A percentile compares a stretch with the other conserved stretches of the same genome.
Evolutionary conservation across 92 coral and sea anemone species (phyloP).

Genomic region (Paramuricea clavata): DNA sequence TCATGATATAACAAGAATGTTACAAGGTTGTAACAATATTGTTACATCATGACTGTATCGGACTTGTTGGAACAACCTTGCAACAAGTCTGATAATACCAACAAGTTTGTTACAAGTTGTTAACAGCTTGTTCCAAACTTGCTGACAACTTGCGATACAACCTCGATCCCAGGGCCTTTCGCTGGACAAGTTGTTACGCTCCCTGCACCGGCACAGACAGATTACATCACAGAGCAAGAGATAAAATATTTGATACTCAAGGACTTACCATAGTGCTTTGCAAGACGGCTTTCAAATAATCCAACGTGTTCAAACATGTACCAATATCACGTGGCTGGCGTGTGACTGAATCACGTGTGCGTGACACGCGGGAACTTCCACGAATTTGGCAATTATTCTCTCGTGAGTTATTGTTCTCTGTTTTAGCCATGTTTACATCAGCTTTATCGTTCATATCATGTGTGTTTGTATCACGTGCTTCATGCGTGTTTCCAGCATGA

Average conservation of each 20-base stretch:
- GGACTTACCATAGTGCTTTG: slow-evolving; percentile 35
- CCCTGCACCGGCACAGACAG: too few relatives aligned
- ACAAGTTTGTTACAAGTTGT: too few relatives aligned
- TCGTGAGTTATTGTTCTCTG: neutral
- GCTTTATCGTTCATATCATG: neutral
- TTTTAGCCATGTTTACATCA: neutral
- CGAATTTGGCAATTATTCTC: neutral
- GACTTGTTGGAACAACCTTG: too few relatives aligned
- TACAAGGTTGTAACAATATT: too few relatives aligned
- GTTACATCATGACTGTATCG: too few relatives aligned
- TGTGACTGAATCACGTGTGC: neutral
- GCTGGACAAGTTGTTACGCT: too few relatives aligned
- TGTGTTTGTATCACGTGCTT: neutral
- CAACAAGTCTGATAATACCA: too few relatives aligned
- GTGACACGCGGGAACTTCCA: neutral
- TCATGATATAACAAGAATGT: too few relatives aligned
- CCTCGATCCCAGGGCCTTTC: too few relatives aligned
- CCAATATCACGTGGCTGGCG: neutral
- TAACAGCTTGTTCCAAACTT: too few relatives aligned
- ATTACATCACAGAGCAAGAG: too few relatives aligned
- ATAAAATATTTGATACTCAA: neutral
- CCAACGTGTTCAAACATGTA: slow-evolving; percentile 27
- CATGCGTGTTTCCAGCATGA: neutral
- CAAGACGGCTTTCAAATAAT: slow-evolving; percentile 29
- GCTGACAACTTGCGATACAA: too few relatives aligned